phyloP scores from a whole-genome alignment of 2,888 invertebrate genomes.

The Didymodactylos carnosus region DNA sequence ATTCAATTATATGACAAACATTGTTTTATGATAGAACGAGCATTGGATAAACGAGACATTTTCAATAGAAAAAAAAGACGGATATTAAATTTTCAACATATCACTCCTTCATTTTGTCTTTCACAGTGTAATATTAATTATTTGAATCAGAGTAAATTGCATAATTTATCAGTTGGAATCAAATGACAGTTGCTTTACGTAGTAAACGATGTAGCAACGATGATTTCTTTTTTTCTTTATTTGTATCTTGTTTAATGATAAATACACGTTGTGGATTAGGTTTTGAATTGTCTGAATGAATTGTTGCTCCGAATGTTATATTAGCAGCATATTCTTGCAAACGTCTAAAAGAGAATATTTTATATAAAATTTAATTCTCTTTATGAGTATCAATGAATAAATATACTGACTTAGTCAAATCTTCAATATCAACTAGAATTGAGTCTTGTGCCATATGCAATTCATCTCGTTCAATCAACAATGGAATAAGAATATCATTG shows the following conservation, averaged over 20 bases:
- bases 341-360: not conserved
- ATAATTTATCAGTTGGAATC: no score
- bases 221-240: not conserved
- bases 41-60: no score
- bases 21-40: no score
- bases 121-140: no score
- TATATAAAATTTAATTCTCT: not conserved
- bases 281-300: not conserved
- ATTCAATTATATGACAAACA: no score
- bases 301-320: not conserved
- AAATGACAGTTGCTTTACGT: not conserved
- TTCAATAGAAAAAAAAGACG: no score
- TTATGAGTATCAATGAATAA: not conserved
- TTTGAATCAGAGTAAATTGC: no score
- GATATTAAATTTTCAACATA: no score
- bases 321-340: not conserved
- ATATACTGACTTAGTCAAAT: slow-evolving; percentile 47
- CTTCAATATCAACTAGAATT: slow-evolving; percentile 87
- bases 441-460: slow-evolving; percentile 93
- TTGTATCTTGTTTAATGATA: not conserved
- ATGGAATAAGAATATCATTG: slow-evolving; percentile 69
- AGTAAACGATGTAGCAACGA: not conserved
- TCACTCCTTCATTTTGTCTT: no score
- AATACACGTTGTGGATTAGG: not conserved
- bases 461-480: slow-evolving; percentile 75